A percentile compares a stretch with the other conserved stretches of the same genome.
phyloP scores from a whole-genome alignment of 2,113 vertebrate genomes.

The Myocastor coypus region DNA sequence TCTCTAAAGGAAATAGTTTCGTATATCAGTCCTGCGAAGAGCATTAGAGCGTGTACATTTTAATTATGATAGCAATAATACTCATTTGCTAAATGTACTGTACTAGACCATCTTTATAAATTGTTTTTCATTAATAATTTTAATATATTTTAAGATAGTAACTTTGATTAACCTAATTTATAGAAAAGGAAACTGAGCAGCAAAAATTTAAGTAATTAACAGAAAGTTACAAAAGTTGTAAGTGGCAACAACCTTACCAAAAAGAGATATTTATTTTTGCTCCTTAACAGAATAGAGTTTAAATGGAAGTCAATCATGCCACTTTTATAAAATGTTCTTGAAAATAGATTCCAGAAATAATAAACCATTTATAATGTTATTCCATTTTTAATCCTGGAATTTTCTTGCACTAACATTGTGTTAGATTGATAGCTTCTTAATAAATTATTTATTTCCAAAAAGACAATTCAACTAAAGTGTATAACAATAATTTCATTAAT shows the following conservation, averaged over 20 bases:
- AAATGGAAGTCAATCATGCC: neutral
- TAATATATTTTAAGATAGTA: neutral
- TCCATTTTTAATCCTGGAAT: neutral
- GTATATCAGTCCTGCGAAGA: neutral
- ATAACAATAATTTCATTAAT: neutral
- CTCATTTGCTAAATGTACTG: neutral
- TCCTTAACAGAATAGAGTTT: neutral
- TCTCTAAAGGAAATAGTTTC: neutral
- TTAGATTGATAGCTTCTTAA: neutral
- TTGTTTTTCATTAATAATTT: neutral
- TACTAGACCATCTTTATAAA: neutral
- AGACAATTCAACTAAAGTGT: neutral
- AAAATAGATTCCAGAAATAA: neutral
- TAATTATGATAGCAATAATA: neutral
- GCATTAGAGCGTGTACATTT: neutral
- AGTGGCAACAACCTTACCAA: fast-evolving
- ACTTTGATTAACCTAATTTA: neutral
- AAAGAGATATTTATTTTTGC: neutral
- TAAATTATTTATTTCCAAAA: neutral
- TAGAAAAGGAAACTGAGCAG: neutral
- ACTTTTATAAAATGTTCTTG: neutral
- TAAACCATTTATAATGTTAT: neutral
- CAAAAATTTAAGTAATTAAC: neutral
- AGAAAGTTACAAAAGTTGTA: neutral
- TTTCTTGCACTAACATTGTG: neutral